These are phyloP conservation scores for Brachypterus glaber DNA, from an alignment of 2,888 invertebrate genomes.

Conservation along the genomic window DNA sequence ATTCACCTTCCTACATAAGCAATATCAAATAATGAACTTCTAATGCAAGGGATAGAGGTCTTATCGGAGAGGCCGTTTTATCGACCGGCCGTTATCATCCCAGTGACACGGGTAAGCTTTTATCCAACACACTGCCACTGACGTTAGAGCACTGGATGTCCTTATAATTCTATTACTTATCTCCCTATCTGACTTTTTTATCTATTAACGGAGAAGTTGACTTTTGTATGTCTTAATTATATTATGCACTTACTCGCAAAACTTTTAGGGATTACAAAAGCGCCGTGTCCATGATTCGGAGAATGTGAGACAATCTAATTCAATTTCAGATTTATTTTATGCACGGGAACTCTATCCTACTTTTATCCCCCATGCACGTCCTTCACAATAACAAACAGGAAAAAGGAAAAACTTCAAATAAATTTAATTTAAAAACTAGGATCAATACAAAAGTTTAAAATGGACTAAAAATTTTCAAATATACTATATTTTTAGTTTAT, in stretches of 20 bases:
- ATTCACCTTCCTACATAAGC: slow-evolving; percentile 1
- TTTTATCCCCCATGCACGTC: no score
- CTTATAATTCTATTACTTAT: slow-evolving; percentile 38
- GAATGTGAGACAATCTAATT: no score
- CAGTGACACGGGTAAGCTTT: slow-evolving; percentile 22
- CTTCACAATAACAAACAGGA: no score
- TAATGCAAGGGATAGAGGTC: slow-evolving; percentile 7
- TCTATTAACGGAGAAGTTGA: slow-evolving; percentile 35
- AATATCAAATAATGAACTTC: slow-evolving; percentile 10
- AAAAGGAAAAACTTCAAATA: no score
- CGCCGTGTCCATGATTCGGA: no score
- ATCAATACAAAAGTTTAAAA: no score
- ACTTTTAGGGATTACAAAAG: no score
- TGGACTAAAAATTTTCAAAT: no score
- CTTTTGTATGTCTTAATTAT: slow-evolving; percentile 36
- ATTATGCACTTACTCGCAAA: slow-evolving; percentile 26
- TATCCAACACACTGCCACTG: slow-evolving; percentile 18
- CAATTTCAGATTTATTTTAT: no score
- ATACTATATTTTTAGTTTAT: no score
- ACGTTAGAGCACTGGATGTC: slow-evolving; percentile 28
- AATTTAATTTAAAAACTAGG: no score
- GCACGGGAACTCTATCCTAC: no score
- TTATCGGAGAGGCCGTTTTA: slow-evolving; percentile 5
- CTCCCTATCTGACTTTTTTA: slow-evolving; percentile 35
- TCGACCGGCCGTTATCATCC: slow-evolving; percentile 8